Evolutionary conservation across 2,888 invertebrate genomes (phyloP), one percentile per base, ranked within the genome.

Genomic region (Julus scandinavius): DNA sequence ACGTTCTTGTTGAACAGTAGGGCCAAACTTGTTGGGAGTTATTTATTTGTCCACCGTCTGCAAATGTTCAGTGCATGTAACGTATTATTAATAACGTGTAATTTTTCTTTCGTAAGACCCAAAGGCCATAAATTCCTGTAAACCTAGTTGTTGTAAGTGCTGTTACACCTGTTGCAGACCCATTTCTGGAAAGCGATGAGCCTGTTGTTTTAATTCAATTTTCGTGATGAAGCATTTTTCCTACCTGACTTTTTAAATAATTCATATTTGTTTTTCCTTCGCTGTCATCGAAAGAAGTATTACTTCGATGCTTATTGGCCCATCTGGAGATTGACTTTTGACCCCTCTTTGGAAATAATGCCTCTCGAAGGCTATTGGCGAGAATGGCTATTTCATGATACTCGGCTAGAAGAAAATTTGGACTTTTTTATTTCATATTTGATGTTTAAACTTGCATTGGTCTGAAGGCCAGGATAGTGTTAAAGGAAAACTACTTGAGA

Each of bases 171-270:
- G 54, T 54, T 45, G 45, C 20, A 20, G 20, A n/a, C 20, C 20
- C 63, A 72, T 72, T 17, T 63, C 5, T 7, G 29, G 5, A 9
- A 72, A 72, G 9, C 72, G 72, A 72, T 72, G 29, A 72, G 72
- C 72, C 72, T 72, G 72, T 72, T 80, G 80, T 80, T 80, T 80
- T 80, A 80, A 80, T 80, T 80, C 80, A 80, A 80, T 38, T 80
- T 80, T 80, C 80, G 80, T 80, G 80, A 80, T 80, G 80, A 80
- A 80, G 80, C 80, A 38, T 38, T 80, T 80, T 80, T 80, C 20
- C 1, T 29, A 9, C 20, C 9, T 29, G 38, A 29, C 80, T 29
- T 38, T 80, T 80, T 80, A 80, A 80, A 80, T 80, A 80, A 80
- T 80, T 80, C 80, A 80, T 72, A 72, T 80, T 80, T 38, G 29